Evolutionary conservation across 2,113 vertebrate genomes (phyloP).

Genomic region (Equus quagga): DNA sequence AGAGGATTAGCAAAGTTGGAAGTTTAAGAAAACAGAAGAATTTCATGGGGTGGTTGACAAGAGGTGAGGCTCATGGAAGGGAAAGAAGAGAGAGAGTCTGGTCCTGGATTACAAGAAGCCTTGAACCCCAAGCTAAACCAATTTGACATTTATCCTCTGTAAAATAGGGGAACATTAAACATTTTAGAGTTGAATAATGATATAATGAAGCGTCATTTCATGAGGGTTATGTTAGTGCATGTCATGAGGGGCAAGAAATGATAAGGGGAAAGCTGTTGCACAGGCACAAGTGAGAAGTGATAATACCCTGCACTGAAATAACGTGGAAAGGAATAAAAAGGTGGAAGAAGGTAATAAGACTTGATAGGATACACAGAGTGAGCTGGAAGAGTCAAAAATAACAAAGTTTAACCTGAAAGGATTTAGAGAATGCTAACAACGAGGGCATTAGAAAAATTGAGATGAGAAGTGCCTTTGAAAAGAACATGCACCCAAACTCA

Average conservation of each 20-base stretch:
- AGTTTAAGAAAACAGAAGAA: neutral
- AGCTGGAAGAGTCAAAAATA: neutral
- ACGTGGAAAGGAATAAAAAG: rapidly evolving
- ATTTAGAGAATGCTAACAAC: neutral
- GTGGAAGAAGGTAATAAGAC: no score
- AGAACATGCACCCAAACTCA: rapidly evolving
- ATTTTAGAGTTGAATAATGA: neutral
- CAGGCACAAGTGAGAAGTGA: neutral
- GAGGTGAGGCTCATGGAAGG: rapidly evolving
- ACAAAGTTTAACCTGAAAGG: neutral
- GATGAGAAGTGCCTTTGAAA: neutral
- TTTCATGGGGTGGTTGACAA: rapidly evolving
- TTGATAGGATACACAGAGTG: neutral
- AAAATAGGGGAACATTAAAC: neutral
- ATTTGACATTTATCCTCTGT: neutral
- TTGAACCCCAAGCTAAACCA: no score
- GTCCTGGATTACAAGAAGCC: no score
- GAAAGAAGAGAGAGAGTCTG: rapidly evolving
- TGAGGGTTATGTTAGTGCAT: rapidly evolving
- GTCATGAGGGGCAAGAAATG: rapidly evolving
- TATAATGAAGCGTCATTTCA: neutral
- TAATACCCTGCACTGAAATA: neutral
- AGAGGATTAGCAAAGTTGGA: neutral
- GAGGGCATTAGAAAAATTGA: neutral
- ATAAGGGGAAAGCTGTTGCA: neutral